Base-by-base conservation (phyloP, 2,797 vertebrate species). In the Cichlasoma orientale region DNA sequence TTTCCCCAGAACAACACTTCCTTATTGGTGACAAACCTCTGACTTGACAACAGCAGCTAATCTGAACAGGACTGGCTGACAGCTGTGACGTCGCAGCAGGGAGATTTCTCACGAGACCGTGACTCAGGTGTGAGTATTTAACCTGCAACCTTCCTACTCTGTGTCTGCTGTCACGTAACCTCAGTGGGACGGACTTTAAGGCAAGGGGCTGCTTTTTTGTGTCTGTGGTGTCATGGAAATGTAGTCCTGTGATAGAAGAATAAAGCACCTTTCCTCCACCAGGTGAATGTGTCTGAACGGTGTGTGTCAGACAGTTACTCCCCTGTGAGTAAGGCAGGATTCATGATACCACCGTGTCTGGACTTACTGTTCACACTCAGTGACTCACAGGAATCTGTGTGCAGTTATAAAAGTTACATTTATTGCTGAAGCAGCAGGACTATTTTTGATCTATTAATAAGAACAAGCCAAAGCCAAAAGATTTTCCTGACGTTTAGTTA, bases 321-420 rank as follows among this genome's bases (percentile, higher is more conserved):
- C 90, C 74, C 83, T 84, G 76, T 90, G 93, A 92, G 75, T 92
- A 84, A 94, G 59, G 54, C 29, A 57, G 50, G 21, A 31, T 52
- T 91, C 82, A 86, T 27, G 21, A 85, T 14, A 11, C 27, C 16
- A 19, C 47, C 3, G 0, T 73, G 92, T 91, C 91, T 88, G 78
- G 88, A 88, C 85, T 63, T 56, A 66, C 70, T 19, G 53, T 69
- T 72, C 53, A n/a, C 3, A n/a, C 44, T 44, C 4, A 6, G 36
- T 14, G 14, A 63, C 11, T 27, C 61, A 47, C 38, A 47, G 38
- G 61, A 44, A 44, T 25, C 38, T 47, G 14, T 27, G 23, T 18
- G 23, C 5, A 66, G 63, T 50, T 68, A 29, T 29, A 68, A 50
- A 47, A 50, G 25, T 68, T 50, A 50, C 23, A 50, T 0, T 25